A percentile compares a stretch with the other conserved stretches of the same genome.
Conservation (phyloP, 2,113 vertebrate genomes). For the Pseudois nayaur region DNA sequence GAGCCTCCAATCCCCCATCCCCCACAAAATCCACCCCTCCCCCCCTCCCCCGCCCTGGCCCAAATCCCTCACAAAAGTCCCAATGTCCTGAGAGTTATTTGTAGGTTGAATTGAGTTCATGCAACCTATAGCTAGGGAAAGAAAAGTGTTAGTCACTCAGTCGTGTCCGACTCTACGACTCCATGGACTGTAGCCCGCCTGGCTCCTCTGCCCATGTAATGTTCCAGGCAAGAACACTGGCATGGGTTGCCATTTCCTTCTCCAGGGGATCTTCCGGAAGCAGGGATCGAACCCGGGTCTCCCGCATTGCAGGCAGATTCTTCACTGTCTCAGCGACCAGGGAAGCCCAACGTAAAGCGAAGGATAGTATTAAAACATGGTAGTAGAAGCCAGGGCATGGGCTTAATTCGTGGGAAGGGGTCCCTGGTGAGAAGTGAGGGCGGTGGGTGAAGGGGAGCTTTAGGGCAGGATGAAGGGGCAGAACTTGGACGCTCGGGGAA, state of each 20-base stretch:
- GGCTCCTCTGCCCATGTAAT: background rate
- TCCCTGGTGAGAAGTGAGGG: too few species aligned
- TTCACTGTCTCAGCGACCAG: background rate
- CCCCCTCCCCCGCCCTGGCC: background rate
- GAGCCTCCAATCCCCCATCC: background rate
- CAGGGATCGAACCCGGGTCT: background rate
- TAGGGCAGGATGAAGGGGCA: background rate
- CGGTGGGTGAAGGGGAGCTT: background rate
- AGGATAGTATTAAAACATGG: accelerated
- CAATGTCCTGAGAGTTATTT: too few species aligned
- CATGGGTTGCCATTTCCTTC: background rate
- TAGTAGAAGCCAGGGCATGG: accelerated
- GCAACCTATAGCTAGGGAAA: background rate
- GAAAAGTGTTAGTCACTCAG: background rate
- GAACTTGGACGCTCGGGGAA: background rate
- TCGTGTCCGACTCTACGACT: background rate
- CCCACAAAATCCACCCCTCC: too few species aligned
- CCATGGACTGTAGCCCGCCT: background rate
- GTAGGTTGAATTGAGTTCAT: accelerated
- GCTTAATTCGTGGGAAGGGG: accelerated
- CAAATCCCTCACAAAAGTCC: background rate
- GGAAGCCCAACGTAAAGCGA: background rate
- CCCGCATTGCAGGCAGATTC: background rate
- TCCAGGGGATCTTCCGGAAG: background rate
- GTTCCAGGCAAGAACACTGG: background rate